phyloP scores from a whole-genome alignment of 2,888 invertebrate species.

The Nemoura dubitans region DNA sequence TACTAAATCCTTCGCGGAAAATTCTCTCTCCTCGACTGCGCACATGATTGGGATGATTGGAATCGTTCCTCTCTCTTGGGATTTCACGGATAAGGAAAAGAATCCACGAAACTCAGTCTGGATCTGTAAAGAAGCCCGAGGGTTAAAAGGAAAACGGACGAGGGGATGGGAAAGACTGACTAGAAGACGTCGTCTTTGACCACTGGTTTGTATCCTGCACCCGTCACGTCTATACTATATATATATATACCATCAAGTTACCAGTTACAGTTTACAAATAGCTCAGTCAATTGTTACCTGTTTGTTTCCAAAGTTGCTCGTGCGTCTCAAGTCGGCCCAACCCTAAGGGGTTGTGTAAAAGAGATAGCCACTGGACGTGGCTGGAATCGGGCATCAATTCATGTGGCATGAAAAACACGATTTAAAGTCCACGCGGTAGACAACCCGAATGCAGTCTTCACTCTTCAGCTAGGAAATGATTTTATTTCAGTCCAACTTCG shows the following conservation, averaged over 20 bases:
- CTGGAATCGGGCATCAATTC: neutral
- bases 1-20: neutral
- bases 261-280: constrained; percentile 48
- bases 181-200: neutral
- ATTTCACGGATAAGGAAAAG: neutral
- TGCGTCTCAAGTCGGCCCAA: constrained; percentile 38
- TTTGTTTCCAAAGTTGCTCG: constrained; percentile 44
- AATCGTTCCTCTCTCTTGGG: constrained; percentile 14
- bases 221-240: constrained; percentile 33
- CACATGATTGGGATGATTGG: constrained; percentile 12
- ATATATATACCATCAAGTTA: constrained; percentile 30
- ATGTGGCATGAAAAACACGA: constrained; percentile 3
- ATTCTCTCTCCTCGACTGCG: neutral
- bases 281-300: constrained; percentile 46
- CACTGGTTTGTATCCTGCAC: constrained; percentile 7
- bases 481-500: neutral
- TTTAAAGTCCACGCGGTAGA: neutral
- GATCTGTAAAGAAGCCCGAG: neutral
- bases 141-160: neutral
- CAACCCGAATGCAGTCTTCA: neutral
- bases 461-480: neutral
- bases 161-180: neutral
- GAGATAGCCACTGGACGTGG: constrained; percentile 29
- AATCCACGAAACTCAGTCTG: constrained; percentile 19
- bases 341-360: constrained; percentile 30